Percentiles rank a stretch among this genome's conserved stretches.
Evolutionary conservation across 2,797 vertebrate genomes (phyloP).

Genomic region (Eospalax fontanierii): DNA sequence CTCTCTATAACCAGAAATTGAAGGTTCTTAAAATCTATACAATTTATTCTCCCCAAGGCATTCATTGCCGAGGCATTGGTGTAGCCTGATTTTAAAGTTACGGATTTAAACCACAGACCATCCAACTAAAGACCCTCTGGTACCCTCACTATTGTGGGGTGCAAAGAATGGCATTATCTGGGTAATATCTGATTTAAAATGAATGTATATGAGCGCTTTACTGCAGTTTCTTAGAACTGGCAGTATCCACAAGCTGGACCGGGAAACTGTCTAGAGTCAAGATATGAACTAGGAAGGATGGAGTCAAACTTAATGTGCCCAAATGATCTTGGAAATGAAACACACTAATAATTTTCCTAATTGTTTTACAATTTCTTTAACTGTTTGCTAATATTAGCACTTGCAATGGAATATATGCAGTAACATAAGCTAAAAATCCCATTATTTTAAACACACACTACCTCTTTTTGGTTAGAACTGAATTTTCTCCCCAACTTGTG

Average conservation of each 20-base stretch:
- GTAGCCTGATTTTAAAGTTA: conserved; percentile 48
- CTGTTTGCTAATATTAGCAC: conserved; percentile 63
- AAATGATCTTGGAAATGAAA: conserved; percentile 74
- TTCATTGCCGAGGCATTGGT: conserved; percentile 40
- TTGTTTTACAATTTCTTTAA: conserved; percentile 72
- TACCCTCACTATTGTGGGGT: not conserved
- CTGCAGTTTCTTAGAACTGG: not conserved
- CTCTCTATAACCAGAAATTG: conserved; percentile 38
- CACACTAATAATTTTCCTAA: conserved; percentile 45
- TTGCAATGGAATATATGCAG: conserved; percentile 51
- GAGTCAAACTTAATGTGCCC: conserved; percentile 19
- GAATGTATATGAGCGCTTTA: not conserved
- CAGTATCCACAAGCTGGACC: conserved; percentile 46
- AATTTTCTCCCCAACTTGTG: not conserved
- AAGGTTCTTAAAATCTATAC: conserved; percentile 26
- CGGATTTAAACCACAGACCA: conserved; percentile 56
- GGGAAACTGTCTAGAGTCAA: not conserved
- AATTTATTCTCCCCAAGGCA: conserved; percentile 40
- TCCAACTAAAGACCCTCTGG: not conserved
- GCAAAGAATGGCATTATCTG: conserved; percentile 29
- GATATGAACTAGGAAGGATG: not conserved
- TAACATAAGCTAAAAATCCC: conserved; percentile 34
- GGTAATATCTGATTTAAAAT: conserved; percentile 44
- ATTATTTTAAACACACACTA: not conserved
- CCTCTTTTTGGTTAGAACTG: conserved; percentile 44